Evolutionary conservation across 1,140 invertebrate species (phyloP), one percentile per base, ranked within the genome.

Genomic region (Aphaenogaster rudis): DNA sequence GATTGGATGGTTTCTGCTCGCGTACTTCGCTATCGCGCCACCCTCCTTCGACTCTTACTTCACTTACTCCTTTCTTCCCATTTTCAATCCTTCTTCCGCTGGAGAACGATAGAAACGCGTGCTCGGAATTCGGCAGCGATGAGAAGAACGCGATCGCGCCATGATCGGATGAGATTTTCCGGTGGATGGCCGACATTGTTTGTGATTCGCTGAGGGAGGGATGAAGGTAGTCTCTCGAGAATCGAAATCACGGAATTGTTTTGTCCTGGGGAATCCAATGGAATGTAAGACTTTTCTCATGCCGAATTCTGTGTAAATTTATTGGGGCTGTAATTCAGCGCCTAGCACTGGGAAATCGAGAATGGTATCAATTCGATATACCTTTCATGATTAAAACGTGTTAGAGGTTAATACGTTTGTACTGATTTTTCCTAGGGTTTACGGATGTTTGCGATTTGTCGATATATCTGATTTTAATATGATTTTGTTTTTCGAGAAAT

Each of bases 1-100:
- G 88, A 93, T 92, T 88, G 91, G 80, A 91, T 88, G 74, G 85
- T 91, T 89, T 88, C 78, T 69, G 28, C 50, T 71, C 13, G 21
- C 74, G 15, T 42, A 59, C 67, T 28, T 52, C 59, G 6, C 69
- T 79, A 52, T 64, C 15, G 50, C 45, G 45, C 61, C 15, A 64
- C 2, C 7, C 42, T n/a, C 42, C 42, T 59, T 74, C 45, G n/a
- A 15, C 17, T 17, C 50, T 66, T 54, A 74, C 69, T 42, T 84
- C 54, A 28, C 69, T 84, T 74, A 74, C 33, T 74, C 21, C n/a
- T 48, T 52, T 69, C 59, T 42, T 33, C 21, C 13, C 52, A 42
- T 63, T 71, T 52, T 79, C 52, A 71, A 39, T 78, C 42, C 21
- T 48, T 67, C 3, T 7, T 21, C 50, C n/a, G 71, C n/a, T 17